phyloP scores from a whole-genome alignment of 1,140 invertebrate genomes.

The Diorhabda elongata region DNA sequence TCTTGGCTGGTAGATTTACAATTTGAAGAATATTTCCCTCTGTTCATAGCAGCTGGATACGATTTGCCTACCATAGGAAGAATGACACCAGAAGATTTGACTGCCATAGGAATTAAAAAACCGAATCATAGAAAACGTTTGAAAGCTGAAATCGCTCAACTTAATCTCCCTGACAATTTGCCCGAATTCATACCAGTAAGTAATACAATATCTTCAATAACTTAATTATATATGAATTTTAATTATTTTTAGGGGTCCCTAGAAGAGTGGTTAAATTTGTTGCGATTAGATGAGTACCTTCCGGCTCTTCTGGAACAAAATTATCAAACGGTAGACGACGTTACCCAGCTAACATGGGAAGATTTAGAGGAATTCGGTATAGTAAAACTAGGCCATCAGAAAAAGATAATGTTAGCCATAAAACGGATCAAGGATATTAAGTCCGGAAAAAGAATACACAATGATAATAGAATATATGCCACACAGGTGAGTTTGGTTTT shows the following conservation, averaged over 20 bases:
- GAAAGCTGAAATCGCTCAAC: conserved; percentile 87
- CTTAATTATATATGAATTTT: conserved; percentile 15
- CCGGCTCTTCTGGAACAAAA: conserved; percentile 85
- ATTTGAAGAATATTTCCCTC: conserved; percentile 92
- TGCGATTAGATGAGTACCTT: conserved; percentile 89
- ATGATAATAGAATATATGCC: conserved; percentile 55
- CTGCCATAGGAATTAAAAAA: conserved; percentile 88
- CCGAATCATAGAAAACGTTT: conserved; percentile 94
- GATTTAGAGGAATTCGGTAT: conserved; percentile 99
- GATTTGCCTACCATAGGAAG: conserved; percentile 95
- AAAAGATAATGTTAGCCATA: conserved; percentile 95
- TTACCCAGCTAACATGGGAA: conserved; percentile 95
- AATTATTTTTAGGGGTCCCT: conserved; percentile 67
- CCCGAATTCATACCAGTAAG: conserved; percentile 88
- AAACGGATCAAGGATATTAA: conserved; percentile 94
- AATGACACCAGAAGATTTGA: conserved; percentile 95
- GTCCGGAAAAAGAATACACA: conserved; percentile 74
- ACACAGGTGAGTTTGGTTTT: conserved; percentile 42
- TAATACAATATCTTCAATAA: conserved; percentile 28
- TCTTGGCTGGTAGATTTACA: conserved; percentile 92
- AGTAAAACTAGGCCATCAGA: conserved; percentile 91
- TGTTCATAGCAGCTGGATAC: conserved; percentile 94
- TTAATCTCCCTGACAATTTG: conserved; percentile 90
- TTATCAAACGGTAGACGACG: conserved; percentile 88
- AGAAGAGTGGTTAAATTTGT: conserved; percentile 87